These are phyloP conservation scores for Amphipoea lucens DNA, from an alignment of 2,888 invertebrate genomes.

Conservation along the genomic window DNA sequence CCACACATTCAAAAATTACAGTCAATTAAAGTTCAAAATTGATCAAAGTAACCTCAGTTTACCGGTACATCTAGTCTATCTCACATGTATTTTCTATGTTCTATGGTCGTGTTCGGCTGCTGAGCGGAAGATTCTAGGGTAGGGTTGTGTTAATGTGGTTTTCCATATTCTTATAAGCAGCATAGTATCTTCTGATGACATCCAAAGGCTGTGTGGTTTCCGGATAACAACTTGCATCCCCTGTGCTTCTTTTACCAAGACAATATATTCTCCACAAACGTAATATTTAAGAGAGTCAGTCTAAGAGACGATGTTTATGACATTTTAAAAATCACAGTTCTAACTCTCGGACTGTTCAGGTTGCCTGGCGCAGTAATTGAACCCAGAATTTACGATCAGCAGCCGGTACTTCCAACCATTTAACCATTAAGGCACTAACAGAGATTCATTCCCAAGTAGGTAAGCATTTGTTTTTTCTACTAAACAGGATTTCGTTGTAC, in stretches of 20 bases:
- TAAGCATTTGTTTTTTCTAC: conserved; percentile 10
- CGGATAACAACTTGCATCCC: not conserved
- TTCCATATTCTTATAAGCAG: not conserved
- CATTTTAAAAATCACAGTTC: not conserved
- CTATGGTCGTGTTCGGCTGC: not conserved
- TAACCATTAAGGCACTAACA: not conserved
- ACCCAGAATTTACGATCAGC: not conserved
- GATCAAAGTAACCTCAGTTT: no score
- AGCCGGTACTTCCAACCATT: not conserved
- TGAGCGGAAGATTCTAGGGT: not conserved
- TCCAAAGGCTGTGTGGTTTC: not conserved
- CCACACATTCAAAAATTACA: no score
- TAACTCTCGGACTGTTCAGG: no score
- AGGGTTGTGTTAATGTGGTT: not conserved
- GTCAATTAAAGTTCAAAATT: no score
- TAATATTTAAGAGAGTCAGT: not conserved
- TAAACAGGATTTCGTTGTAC: not conserved
- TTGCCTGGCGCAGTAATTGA: not conserved
- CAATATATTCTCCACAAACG: not conserved
- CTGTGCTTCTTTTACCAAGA: not conserved
- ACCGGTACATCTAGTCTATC: not conserved
- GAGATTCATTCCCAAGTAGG: conserved; percentile 9
- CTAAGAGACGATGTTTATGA: not conserved
- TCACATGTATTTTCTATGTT: not conserved
- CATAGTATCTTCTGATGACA: not conserved